Percentiles rank a stretch among this genome's conserved stretches.
phyloP scores from a whole-genome alignment of 37 sponge, comb jelly and placozoan genomes.

The Dysidea cf. avara region DNA sequence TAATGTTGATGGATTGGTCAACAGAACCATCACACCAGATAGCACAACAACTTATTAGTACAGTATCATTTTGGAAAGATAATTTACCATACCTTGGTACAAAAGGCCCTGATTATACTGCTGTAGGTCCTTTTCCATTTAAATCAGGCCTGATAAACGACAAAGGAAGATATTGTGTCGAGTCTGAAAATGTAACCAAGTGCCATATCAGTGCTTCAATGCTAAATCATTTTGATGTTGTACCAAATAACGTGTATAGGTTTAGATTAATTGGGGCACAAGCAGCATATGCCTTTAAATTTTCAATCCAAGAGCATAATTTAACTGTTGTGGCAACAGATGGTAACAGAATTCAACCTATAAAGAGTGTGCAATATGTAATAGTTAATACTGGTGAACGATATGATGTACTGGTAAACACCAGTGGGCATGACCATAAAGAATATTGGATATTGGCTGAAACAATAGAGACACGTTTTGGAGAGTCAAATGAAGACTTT shows the following conservation, averaged over 20 bases:
- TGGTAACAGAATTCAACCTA: slow-evolving; percentile 56
- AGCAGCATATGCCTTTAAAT: slow-evolving; percentile 32
- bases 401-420: slow-evolving; percentile 68
- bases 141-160: slow-evolving; percentile 81
- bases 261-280: slow-evolving; percentile 80
- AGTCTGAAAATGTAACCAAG: slow-evolving; percentile 29
- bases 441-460: slow-evolving; percentile 69
- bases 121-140: slow-evolving; percentile 41
- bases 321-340: slow-evolving; percentile 77
- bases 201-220: too few relatives aligned
- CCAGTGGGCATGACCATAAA: slow-evolving; percentile 18
- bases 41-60: too few relatives aligned
- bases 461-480: slow-evolving; percentile 74
- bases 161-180: slow-evolving; percentile 37
- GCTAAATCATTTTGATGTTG: too few relatives aligned
- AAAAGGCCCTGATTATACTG: slow-evolving; percentile 33
- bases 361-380: slow-evolving; percentile 49
- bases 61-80: too few relatives aligned
- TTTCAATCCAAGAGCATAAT: slow-evolving; percentile 75
- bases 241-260: slow-evolving; percentile 54
- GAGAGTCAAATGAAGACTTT: too few relatives aligned
- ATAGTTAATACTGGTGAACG: slow-evolving; percentile 77
- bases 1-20: too few relatives aligned
- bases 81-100: too few relatives aligned
- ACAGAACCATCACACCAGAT: not conserved